Evolutionary conservation across 2,113 vertebrate genomes (phyloP), one percentile per base, ranked within the genome.

Genomic region (Phasianus colchicus): DNA sequence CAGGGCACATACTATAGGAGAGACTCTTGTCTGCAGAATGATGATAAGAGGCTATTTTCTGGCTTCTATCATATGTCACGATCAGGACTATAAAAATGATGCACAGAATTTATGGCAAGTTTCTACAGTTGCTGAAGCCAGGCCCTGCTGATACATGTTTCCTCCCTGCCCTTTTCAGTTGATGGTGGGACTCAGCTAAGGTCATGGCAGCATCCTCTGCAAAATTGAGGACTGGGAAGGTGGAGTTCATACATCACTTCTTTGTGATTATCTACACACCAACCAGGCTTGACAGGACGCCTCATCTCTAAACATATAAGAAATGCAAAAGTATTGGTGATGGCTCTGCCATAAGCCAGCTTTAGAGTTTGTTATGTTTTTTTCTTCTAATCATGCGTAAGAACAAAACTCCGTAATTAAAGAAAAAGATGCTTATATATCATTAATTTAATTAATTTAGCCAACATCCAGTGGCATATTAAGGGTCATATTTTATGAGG

Each of bases 31-130:
- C 91, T 91, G 93, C 2, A 10, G n/a, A 88, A 91, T 48, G 69
- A 89, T 83, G 91, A 94, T 95, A 90, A 95, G 79, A 86, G 83
- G 61, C 65, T 69, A 27, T 92, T 94, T 81, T 90, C 91, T 83
- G 85, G 60, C 24, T 0, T 86, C 94, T 92, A 88, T 96, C 94
- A 61, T 83, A 88, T 86, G 89, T 81, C 93, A 83, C 69, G 85
- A 92, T 94, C 89, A 86, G 83, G 69, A 47, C 86, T 75, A 70
- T 45, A 60, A 88, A 89, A 93, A n/a, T 1, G 1, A 79, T 2
- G 6, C 69, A 30, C 52, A 72, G 66, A 92, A 78, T 60, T 80
- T 13, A 61, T 72, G 85, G 88, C 79, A 88, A 38, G 47, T 29
- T 77, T 90, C 89, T 91, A 87, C 24, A 69, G 67, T 11, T 92